Percentiles rank a stretch among this genome's conserved stretches.
phyloP scores from a whole-genome alignment of 2,888 invertebrate genomes.

The Piscicola geometra region DNA sequence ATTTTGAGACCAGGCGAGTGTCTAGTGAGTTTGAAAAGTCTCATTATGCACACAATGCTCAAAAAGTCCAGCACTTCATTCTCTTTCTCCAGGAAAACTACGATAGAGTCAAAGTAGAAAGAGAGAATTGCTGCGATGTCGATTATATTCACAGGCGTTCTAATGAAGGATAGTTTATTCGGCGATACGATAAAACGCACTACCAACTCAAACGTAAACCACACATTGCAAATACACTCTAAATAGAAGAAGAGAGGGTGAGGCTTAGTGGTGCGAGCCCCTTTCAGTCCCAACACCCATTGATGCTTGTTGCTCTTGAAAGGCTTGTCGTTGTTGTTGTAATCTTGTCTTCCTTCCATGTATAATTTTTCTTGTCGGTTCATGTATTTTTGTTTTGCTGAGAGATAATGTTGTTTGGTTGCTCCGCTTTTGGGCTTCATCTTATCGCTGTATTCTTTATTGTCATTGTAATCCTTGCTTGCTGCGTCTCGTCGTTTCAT shows the following conservation, averaged over 20 bases:
- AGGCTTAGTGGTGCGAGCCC: slow-evolving; percentile 70
- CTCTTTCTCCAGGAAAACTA: slow-evolving; percentile 53
- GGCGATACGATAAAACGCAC: slow-evolving; percentile 83
- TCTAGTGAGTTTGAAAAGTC: slow-evolving; percentile 88
- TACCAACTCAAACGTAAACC: slow-evolving; percentile 89
- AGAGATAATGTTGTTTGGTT: slow-evolving; percentile 20
- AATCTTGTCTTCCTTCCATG: background rate
- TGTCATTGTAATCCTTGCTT: background rate
- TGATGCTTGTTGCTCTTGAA: slow-evolving; percentile 6
- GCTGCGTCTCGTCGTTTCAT: background rate
- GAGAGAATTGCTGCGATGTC: slow-evolving; percentile 88
- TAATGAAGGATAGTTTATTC: slow-evolving; percentile 80
- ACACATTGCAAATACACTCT: slow-evolving; percentile 84
- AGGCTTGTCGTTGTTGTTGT: background rate
- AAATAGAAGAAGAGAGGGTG: slow-evolving; percentile 89
- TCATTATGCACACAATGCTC: slow-evolving; percentile 85
- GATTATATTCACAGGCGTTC: slow-evolving; percentile 86
- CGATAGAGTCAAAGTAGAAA: slow-evolving; percentile 66
- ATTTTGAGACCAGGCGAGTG: slow-evolving; percentile 91
- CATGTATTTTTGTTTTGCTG: slow-evolving; percentile 11
- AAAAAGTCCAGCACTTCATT: slow-evolving; percentile 77
- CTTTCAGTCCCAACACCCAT: slow-evolving; percentile 24
- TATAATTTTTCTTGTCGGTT: background rate
- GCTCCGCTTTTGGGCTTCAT: slow-evolving; percentile 8
- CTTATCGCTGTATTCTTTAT: background rate